Conservation (phyloP, 2,113 vertebrate species). For the Eublepharis macularius region DNA sequence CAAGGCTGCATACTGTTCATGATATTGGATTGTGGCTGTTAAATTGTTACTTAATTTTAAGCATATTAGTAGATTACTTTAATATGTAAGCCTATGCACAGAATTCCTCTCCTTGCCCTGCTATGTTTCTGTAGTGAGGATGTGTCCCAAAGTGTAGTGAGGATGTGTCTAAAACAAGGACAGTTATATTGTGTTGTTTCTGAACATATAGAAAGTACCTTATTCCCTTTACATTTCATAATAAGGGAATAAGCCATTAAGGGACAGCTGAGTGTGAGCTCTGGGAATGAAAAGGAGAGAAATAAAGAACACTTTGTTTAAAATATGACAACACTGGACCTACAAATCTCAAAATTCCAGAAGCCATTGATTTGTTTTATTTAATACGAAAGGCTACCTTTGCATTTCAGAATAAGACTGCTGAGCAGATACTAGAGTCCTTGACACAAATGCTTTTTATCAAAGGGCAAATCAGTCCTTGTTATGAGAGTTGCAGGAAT, state of each 20-base stretch:
- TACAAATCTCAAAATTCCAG: too few relatives aligned
- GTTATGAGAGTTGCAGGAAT: background rate
- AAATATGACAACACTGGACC: background rate
- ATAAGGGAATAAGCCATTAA: background rate
- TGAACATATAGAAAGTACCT: background rate
- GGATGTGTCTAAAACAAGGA: background rate
- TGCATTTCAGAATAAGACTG: too few relatives aligned
- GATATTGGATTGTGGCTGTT: too few relatives aligned
- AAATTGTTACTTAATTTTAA: background rate
- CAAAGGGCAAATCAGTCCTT: background rate
- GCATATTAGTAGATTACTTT: background rate
- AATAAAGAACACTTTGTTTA: background rate
- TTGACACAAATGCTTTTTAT: background rate
- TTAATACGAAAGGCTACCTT: too few relatives aligned
- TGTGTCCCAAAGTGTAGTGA: background rate
- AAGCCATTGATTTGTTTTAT: too few relatives aligned
- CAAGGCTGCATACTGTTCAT: conserved; percentile 4
- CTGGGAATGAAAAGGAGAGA: too few relatives aligned
- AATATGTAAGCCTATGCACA: background rate
- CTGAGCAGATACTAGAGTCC: too few relatives aligned
- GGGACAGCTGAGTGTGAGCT: background rate
- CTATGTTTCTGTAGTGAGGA: background rate
- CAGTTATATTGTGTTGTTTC: background rate
- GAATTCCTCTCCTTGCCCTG: background rate
- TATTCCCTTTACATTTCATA: too few relatives aligned